Percentiles rank a stretch among this genome's conserved stretches.
These are phyloP conservation scores for Meles meles DNA, from an alignment of 2,113 vertebrate species.

Conservation along the genomic window DNA sequence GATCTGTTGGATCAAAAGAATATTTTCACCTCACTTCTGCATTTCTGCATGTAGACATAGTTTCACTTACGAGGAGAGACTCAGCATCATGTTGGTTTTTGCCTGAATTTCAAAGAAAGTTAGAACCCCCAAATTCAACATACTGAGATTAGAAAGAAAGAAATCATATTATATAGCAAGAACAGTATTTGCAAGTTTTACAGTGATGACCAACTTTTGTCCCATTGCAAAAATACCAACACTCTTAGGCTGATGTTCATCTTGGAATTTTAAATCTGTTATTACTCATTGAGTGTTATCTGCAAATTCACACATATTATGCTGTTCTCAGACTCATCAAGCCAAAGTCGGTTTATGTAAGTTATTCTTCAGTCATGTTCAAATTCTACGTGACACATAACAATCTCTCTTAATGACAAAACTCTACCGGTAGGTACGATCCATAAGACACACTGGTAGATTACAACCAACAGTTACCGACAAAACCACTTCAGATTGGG, in stretches of 20 bases:
- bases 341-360: not conserved
- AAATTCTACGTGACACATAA: not conserved
- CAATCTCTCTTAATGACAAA: not conserved
- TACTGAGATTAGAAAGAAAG: not conserved
- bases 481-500: not conserved
- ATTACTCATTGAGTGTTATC: not conserved
- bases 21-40: constrained; percentile 50
- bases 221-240: not conserved
- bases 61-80: not conserved
- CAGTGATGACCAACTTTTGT: not conserved
- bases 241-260: not conserved
- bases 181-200: not conserved
- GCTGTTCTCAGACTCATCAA: not conserved
- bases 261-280: not conserved
- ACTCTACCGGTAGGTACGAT: not conserved
- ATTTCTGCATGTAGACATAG: constrained; percentile 41
- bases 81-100: not conserved
- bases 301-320: not conserved
- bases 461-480: not conserved
- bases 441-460: not conserved
- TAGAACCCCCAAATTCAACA: not conserved
- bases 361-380: not conserved
- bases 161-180: not conserved
- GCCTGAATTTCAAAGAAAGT: not conserved
- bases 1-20: constrained; percentile 64